These are phyloP conservation scores for Cossypha polioptera DNA, from an alignment of 2,797 vertebrate species.

Conservation along the genomic window DNA sequence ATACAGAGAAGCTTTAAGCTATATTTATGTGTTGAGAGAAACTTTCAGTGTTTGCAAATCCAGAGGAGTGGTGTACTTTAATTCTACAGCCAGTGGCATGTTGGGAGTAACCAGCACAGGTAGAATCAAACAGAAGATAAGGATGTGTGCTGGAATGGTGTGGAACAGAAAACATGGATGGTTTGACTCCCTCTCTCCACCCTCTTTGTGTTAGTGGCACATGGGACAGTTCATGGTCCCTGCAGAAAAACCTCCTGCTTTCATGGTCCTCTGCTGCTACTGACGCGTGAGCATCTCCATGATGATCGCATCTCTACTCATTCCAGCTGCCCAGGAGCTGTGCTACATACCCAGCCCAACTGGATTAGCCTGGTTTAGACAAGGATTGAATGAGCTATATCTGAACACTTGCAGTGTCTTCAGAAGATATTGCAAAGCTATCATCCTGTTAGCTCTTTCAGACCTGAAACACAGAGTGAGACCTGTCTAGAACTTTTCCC, in stretches of 20 bases:
- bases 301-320: fast-evolving
- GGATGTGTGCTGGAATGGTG: not conserved
- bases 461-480: fast-evolving
- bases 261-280: not conserved
- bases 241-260: not conserved
- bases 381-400: fast-evolving
- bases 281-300: fast-evolving
- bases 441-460: not conserved
- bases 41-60: not conserved
- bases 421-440: not conserved
- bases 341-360: not conserved
- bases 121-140: not conserved
- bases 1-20: not conserved
- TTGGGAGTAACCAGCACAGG: not conserved
- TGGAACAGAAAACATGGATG: fast-evolving
- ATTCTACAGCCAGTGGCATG: not conserved
- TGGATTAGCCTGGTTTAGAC: not conserved
- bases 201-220: not conserved
- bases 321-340: not conserved
- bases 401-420: not conserved
- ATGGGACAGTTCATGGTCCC: fast-evolving
- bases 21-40: not conserved
- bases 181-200: not conserved
- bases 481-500: not conserved
- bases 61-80: not conserved